Conservation (phyloP, 2,888 invertebrate genomes). For the Enchytraeus crypticus region DNA sequence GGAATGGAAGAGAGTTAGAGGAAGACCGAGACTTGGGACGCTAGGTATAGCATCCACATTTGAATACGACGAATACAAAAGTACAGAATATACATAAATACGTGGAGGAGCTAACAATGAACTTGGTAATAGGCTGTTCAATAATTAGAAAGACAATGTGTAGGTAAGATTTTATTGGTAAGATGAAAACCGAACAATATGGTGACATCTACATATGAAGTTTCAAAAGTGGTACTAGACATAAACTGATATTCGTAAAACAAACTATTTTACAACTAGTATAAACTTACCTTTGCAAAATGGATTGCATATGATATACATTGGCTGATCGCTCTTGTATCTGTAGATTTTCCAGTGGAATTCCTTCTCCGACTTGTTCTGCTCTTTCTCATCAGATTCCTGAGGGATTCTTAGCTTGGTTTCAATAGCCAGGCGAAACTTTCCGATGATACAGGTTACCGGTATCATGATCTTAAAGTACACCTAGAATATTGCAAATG, state of each 20-base stretch:
- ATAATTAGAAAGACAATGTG: neutral
- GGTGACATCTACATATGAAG: no score
- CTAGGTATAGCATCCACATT: no score
- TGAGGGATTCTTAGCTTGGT: neutral
- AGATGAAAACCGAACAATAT: no score
- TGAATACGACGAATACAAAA: no score
- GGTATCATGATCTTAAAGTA: slow-evolving; percentile 13
- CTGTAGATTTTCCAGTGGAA: neutral
- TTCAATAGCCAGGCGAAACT: slow-evolving; percentile 17
- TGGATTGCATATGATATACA: slow-evolving; percentile 77
- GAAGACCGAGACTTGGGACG: no score
- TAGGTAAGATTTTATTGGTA: no score
- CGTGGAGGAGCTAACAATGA: no score
- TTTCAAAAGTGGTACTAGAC: neutral
- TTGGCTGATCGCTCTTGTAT: slow-evolving; percentile 27
- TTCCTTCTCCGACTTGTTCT: neutral
- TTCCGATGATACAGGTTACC: slow-evolving; percentile 18
- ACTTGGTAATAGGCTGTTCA: no score
- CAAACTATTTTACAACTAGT: neutral
- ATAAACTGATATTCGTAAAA: neutral
- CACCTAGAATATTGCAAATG: no score
- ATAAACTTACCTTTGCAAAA: slow-evolving; percentile 68
- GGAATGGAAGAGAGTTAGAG: no score
- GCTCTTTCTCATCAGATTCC: neutral
- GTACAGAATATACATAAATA: no score